Evolutionary conservation across 1,140 invertebrate species (phyloP).

Genomic region (Euborellia annulipes): DNA sequence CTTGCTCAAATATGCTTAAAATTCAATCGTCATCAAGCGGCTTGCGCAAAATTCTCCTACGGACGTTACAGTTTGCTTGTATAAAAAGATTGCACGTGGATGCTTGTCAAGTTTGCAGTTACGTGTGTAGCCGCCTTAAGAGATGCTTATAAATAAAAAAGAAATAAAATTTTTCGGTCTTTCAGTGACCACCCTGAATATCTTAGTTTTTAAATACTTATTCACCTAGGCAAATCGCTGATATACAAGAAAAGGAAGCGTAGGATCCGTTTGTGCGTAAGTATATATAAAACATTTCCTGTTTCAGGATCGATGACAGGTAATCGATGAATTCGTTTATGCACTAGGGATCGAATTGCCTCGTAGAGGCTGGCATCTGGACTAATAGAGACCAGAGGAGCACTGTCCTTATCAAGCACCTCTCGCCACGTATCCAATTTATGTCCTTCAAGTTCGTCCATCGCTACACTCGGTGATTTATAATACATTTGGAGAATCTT

Average conservation of each 20-base stretch:
- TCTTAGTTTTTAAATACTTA: slow-evolving; percentile 22
- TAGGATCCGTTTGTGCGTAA: slow-evolving; percentile 97
- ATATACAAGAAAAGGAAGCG: slow-evolving; percentile 98
- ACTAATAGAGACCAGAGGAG: slow-evolving; percentile 69
- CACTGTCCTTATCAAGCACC: slow-evolving; percentile 63
- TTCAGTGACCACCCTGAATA: too few species aligned
- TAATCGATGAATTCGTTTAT: slow-evolving; percentile 89
- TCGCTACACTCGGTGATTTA: slow-evolving; percentile 74
- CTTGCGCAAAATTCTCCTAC: too few species aligned
- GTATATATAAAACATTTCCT: slow-evolving; percentile 95
- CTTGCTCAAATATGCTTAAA: too few species aligned
- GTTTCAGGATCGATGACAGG: slow-evolving; percentile 91
- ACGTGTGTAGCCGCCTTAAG: too few species aligned
- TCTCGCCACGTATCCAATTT: slow-evolving; percentile 92
- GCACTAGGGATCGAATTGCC: slow-evolving; percentile 80
- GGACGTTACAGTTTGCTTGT: too few species aligned
- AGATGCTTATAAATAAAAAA: too few species aligned
- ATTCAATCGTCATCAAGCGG: too few species aligned
- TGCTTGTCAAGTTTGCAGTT: too few species aligned
- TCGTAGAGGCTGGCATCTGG: slow-evolving; percentile 84
- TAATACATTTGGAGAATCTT: slow-evolving; percentile 97
- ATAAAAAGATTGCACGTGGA: too few species aligned
- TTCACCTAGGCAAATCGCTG: slow-evolving; percentile 30
- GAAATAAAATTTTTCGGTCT: too few species aligned
- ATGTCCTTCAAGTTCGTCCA: slow-evolving; percentile 96